Conservation (phyloP, 1,140 invertebrate genomes). For the Caenorhabditis inopinata region DNA sequence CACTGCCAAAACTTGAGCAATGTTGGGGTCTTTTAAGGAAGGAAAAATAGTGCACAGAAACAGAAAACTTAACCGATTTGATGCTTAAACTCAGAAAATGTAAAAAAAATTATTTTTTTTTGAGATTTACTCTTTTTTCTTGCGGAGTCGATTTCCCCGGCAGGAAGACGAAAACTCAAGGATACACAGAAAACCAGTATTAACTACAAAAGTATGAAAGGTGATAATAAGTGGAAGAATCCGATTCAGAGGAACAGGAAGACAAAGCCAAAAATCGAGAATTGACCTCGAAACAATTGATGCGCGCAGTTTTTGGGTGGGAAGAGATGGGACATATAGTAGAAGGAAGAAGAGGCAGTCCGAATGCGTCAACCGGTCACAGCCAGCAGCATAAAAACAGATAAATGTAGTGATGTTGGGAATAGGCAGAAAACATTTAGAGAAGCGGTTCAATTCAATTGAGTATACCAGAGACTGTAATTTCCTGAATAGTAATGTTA, state of each 20-base stretch:
- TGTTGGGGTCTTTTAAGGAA: too few relatives aligned
- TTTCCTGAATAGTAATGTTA: too few relatives aligned
- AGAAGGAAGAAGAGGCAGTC: neutral
- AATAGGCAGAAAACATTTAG: neutral
- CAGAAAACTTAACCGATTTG: too few relatives aligned
- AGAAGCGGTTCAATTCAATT: neutral
- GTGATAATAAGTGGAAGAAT: neutral
- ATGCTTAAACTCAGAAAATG: too few relatives aligned
- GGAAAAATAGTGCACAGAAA: too few relatives aligned
- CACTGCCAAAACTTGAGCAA: too few relatives aligned
- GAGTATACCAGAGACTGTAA: too few relatives aligned
- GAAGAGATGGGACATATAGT: too few relatives aligned
- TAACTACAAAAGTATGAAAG: too few relatives aligned
- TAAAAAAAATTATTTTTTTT: too few relatives aligned
- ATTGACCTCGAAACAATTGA: constrained; percentile 30
- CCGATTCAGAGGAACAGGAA: neutral
- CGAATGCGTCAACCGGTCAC: constrained; percentile 30
- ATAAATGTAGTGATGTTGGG: neutral
- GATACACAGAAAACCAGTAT: neutral
- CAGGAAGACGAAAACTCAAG: neutral
- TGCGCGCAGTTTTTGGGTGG: neutral
- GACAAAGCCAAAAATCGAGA: constrained; percentile 18
- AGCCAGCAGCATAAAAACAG: constrained; percentile 8
- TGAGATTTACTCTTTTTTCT: too few relatives aligned
- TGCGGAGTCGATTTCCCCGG: too few relatives aligned